Evolutionary conservation across 2,797 vertebrate species (phyloP).

Genomic region (Hybognathus amarus): DNA sequence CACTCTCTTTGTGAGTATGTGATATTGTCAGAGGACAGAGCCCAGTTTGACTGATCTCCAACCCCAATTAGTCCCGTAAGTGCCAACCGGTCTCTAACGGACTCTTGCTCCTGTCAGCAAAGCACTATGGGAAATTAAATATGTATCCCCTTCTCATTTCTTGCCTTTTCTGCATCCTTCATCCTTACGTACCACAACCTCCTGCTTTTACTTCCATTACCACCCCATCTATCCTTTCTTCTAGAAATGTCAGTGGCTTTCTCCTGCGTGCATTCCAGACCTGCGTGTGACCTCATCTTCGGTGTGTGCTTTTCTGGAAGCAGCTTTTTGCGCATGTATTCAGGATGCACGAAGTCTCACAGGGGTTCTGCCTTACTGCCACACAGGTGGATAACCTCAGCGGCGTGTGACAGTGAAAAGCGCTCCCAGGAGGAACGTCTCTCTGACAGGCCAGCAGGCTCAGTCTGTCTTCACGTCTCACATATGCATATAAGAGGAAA

Average conservation of each 20-base stretch:
- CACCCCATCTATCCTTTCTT: conserved; percentile 24
- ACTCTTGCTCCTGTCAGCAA: conserved; percentile 23
- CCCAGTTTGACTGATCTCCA: conserved; percentile 4
- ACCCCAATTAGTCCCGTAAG: conserved; percentile 23
- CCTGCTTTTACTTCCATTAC: conserved; percentile 30
- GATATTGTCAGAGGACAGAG: conserved; percentile 5
- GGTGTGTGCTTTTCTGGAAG: neutral
- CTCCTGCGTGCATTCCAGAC: conserved; percentile 7
- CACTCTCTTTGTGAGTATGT: conserved; percentile 15
- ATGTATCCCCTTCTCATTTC: conserved; percentile 1
- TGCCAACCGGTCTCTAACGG: conserved; percentile 18
- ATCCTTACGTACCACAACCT: neutral
- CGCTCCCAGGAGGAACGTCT: conserved; percentile 17
- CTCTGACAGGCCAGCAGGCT: conserved; percentile 63
- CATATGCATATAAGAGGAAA: conserved; percentile 49
- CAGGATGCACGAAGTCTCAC: neutral
- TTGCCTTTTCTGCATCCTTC: neutral
- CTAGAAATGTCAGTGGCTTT: conserved; percentile 18
- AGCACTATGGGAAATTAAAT: conserved; percentile 30
- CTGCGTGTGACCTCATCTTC: neutral
- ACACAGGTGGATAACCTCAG: conserved; percentile 36
- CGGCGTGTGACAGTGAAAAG: conserved; percentile 26
- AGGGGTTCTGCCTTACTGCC: conserved; percentile 1
- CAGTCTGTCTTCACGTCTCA: conserved; percentile 15
- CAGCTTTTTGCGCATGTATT: neutral